A percentile compares a stretch with the other conserved stretches of the same genome.
Conservation (phyloP, 2,888 invertebrate genomes). For the Cantharis nigra region DNA sequence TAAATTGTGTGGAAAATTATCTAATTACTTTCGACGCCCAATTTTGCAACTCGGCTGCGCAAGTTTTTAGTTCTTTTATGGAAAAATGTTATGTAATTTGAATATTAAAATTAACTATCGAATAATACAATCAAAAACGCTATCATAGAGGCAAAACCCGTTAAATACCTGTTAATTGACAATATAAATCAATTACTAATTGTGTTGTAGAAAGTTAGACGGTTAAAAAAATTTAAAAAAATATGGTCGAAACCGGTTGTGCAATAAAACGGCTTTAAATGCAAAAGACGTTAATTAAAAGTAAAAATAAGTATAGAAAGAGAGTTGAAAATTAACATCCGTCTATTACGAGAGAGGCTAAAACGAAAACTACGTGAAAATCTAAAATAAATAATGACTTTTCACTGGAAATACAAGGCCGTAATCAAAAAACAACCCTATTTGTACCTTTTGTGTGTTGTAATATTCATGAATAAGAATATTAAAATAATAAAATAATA, state of each 20-base stretch:
- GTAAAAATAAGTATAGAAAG: background rate
- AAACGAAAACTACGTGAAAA: background rate
- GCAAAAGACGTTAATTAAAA: background rate
- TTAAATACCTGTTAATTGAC: background rate
- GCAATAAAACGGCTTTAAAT: background rate
- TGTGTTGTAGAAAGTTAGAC: slow-evolving; percentile 3
- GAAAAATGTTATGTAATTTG: background rate
- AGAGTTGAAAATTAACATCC: background rate
- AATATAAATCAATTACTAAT: slow-evolving; percentile 2
- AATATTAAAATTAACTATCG: background rate
- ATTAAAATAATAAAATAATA: background rate
- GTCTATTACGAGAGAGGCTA: background rate
- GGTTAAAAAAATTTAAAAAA: background rate
- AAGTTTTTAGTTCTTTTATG: background rate
- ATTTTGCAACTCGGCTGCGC: background rate
- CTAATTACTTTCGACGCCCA: background rate
- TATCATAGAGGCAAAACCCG: background rate
- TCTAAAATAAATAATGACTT: background rate
- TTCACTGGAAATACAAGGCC: background rate
- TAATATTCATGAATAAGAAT: background rate
- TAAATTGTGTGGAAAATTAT: background rate
- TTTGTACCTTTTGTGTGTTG: background rate
- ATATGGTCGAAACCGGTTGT: background rate
- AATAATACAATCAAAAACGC: background rate
- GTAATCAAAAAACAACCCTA: background rate